These are phyloP conservation scores for Orthonyx spaldingii DNA, from an alignment of 2,113 vertebrate species.

Conservation along the genomic window DNA sequence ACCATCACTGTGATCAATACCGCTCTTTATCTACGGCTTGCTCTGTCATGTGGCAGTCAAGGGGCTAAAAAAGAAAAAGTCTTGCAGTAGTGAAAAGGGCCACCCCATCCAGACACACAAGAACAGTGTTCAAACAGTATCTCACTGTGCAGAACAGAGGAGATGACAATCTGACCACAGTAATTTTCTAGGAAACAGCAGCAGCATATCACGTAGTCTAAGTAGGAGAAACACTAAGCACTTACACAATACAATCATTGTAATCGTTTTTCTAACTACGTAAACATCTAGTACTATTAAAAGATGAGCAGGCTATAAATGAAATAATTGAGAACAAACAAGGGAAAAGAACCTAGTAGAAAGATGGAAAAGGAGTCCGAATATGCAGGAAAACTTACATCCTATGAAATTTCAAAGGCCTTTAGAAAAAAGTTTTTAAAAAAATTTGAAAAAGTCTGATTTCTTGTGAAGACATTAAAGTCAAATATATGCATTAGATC, in stretches of 20 bases:
- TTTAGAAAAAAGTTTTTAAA: too few species aligned
- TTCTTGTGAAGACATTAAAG: not conserved
- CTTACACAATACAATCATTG: slow-evolving; percentile 46
- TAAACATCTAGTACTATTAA: slow-evolving; percentile 54
- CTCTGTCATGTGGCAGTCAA: slow-evolving; percentile 60
- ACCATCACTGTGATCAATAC: not conserved
- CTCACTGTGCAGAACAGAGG: slow-evolving; percentile 41
- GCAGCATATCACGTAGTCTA: not conserved
- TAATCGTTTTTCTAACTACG: slow-evolving; percentile 28
- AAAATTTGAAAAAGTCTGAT: not conserved
- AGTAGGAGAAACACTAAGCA: slow-evolving; percentile 33
- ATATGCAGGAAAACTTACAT: not conserved
- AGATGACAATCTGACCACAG: slow-evolving; percentile 58
- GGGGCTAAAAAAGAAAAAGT: not conserved
- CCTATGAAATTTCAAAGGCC: not conserved
- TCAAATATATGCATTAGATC: not conserved
- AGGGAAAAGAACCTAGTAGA: not conserved
- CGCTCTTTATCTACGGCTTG: slow-evolving; percentile 33
- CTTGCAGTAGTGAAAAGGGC: slow-evolving; percentile 53
- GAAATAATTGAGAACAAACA: slow-evolving; percentile 15
- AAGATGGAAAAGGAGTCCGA: not conserved
- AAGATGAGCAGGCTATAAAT: slow-evolving; percentile 11
- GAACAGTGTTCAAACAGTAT: slow-evolving; percentile 52
- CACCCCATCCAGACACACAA: slow-evolving; percentile 23
- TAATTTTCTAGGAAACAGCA: slow-evolving; percentile 56